These are phyloP conservation scores for Aptenodytes forsteri DNA, from an alignment of 2,113 vertebrate species.

Conservation along the genomic window DNA sequence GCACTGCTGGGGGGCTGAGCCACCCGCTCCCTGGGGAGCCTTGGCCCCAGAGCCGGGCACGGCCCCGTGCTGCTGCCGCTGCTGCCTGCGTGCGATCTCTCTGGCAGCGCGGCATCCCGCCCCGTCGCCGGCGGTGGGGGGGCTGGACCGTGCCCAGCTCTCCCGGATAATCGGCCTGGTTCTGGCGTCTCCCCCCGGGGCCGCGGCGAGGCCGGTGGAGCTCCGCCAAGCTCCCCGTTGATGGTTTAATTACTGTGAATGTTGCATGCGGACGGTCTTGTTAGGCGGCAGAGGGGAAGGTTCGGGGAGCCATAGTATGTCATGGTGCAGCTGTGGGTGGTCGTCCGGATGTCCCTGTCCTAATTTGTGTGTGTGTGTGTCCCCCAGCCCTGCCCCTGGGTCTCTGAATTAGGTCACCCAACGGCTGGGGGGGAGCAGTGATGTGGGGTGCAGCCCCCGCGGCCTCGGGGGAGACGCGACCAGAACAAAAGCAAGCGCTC, in stretches of 20 bases:
- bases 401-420: conserved; percentile 28
- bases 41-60: not conserved
- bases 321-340: conserved; percentile 79
- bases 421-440: not conserved
- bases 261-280: conserved; percentile 10
- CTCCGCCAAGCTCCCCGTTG: not conserved
- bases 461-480: not conserved
- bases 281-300: conserved; percentile 63
- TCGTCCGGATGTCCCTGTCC: conserved; percentile 75
- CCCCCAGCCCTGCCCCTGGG: not conserved
- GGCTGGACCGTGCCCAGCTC: not conserved
- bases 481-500: conserved; percentile 14
- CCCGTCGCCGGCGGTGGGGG: accelerated
- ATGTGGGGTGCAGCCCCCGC: not conserved
- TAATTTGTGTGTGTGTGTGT: conserved; percentile 43
- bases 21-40: not conserved
- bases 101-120: not conserved
- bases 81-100: no score
- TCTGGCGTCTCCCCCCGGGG: not conserved
- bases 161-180: not conserved
- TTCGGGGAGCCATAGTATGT: conserved; percentile 67
- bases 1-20: not conserved
- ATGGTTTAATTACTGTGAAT: not conserved
- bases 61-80: not conserved
- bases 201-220: not conserved